Evolutionary conservation across 2,113 vertebrate species (phyloP), one percentile per base, ranked within the genome.

Genomic region (Poeciliopsis prolifica): DNA sequence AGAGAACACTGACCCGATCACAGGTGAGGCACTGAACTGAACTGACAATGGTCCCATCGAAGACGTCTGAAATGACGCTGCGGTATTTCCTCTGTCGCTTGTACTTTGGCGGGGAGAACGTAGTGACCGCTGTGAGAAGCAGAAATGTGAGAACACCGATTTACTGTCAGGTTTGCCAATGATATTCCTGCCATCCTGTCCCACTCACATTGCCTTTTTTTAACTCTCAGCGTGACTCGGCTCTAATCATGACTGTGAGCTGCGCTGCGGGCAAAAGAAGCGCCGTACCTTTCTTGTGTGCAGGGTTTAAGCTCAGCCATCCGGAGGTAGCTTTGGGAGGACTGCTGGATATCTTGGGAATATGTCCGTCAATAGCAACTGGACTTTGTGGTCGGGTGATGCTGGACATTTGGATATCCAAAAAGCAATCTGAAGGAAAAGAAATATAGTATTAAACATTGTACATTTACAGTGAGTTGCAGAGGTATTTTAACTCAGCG

Each of bases 11-110:
- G 77, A 99, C 98, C 94, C 98, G 94, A 89, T 99, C 98, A 77
- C 97, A 99, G 51, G 98, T 99, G 89, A 99, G 94, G 90, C 98
- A 99, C 90, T 99, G 98, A 26, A 99, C 97, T 6, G 97, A 98
- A 91, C 98, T 99, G 90, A 99, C 93, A 63, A 99, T 98, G 71
- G 97, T 98, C 58, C 98, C 98, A 70, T 99, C 98, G 65, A 99
- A 99, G 87, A 99, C 95, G 44, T 99, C 98, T 3, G 98, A 98
- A 86, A 99, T 98, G 75, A 99, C 95, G 65, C 98, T 99, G 91
- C 94, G 95, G 87, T 97, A 98, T 87, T 95, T 97, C 93, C 96
- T 97, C 89, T 97, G 96, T 40, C 95, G 96, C 87, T 96, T 97
- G 91, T 91, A 97, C 91, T 97, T 99, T 26, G 95, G 93, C n/a